A percentile compares a stretch with the other conserved stretches of the same genome.
Evolutionary conservation across 2,113 vertebrate species (phyloP).

Genomic region (Sturnus vulgaris): DNA sequence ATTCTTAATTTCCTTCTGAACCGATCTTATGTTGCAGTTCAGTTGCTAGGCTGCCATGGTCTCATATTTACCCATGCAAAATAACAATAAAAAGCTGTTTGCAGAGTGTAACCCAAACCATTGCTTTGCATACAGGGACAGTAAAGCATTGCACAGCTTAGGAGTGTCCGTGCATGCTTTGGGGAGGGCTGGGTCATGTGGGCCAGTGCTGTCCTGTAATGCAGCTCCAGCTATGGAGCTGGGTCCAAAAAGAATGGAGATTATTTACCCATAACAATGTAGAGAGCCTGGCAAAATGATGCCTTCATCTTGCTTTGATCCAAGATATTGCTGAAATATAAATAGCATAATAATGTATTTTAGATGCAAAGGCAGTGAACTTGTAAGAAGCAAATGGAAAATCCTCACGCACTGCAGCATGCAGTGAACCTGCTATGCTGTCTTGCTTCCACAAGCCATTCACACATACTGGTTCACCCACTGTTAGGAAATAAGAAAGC

Average conservation of each 20-base stretch:
- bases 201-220: not conserved
- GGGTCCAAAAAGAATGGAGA: not conserved
- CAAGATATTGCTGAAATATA: not conserved
- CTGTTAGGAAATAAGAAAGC: not conserved
- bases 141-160: not conserved
- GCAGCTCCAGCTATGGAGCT: not conserved
- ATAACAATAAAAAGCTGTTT: not conserved
- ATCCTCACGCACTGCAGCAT: not conserved
- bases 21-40: not conserved
- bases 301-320: not conserved
- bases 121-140: not conserved
- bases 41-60: constrained; percentile 16
- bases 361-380: not conserved
- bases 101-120: not conserved
- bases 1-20: not conserved
- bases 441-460: not conserved
- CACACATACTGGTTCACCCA: not conserved
- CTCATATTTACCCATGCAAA: not conserved
- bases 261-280: not conserved
- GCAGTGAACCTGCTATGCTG: not conserved
- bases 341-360: not conserved
- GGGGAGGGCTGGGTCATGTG: not conserved
- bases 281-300: not conserved
- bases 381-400: not conserved
- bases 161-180: accelerated